These are phyloP conservation scores for Trinectes maculatus DNA, from an alignment of 2,113 vertebrate species.

Conservation along the genomic window DNA sequence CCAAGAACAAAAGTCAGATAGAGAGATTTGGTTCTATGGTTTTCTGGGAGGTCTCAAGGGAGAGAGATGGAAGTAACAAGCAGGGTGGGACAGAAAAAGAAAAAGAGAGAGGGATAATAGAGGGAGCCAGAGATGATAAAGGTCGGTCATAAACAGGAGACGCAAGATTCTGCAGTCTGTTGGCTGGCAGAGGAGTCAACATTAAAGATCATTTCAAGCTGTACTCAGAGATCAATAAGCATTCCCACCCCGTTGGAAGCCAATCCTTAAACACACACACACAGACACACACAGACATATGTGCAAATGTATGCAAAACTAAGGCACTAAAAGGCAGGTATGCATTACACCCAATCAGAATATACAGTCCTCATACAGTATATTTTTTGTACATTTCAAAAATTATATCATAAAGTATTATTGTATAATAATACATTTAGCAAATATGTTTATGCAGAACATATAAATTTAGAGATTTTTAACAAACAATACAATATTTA, in stretches of 20 bases:
- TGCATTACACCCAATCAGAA: too few relatives aligned
- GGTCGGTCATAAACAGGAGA: conserved; percentile 52
- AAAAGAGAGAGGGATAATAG: conserved; percentile 18
- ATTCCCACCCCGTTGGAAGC: conserved; percentile 42
- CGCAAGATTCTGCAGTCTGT: conserved; percentile 42
- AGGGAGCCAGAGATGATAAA: conserved; percentile 50
- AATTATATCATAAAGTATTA: too few relatives aligned
- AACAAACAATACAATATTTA: too few relatives aligned
- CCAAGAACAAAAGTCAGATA: neutral
- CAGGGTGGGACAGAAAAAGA: neutral
- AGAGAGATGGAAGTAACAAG: conserved; percentile 9
- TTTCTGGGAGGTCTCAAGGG: conserved; percentile 27
- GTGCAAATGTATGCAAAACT: too few relatives aligned
- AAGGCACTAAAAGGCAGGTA: too few relatives aligned
- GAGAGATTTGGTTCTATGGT: conserved; percentile 23
- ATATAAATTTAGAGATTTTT: too few relatives aligned
- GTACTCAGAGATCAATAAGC: conserved; percentile 47
- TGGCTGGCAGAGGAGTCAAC: conserved; percentile 17
- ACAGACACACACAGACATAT: neutral
- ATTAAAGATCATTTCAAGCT: conserved; percentile 29
- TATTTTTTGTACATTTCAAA: too few relatives aligned
- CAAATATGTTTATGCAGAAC: too few relatives aligned
- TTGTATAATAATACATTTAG: too few relatives aligned
- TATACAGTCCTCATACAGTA: too few relatives aligned
- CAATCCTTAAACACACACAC: conserved; percentile 10